These are phyloP conservation scores for Andrena trimmerana DNA, from an alignment of 2,888 invertebrate species.

Conservation along the genomic window DNA sequence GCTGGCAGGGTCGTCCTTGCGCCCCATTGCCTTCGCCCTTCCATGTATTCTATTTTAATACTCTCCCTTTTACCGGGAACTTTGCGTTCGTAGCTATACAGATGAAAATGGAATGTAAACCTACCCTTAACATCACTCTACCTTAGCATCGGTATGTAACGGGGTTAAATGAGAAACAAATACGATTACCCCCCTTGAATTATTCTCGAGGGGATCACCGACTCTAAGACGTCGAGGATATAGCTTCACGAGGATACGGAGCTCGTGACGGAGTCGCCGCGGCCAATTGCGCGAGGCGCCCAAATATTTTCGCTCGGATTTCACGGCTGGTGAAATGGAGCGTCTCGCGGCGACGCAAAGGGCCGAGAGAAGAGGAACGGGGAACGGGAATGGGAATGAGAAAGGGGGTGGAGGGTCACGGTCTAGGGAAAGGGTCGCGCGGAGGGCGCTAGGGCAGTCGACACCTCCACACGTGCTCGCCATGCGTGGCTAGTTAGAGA, in stretches of 20 bases:
- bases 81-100: neutral
- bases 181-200: too few species aligned
- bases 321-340: constrained; percentile 76
- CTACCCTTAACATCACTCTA: too few species aligned
- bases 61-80: neutral
- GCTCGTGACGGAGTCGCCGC: constrained; percentile 40
- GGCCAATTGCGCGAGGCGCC: constrained; percentile 73
- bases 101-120: too few species aligned
- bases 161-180: too few species aligned
- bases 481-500: constrained; percentile 83
- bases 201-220: too few species aligned
- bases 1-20: neutral
- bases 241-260: neutral
- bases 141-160: too few species aligned
- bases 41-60: neutral
- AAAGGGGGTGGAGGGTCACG: constrained; percentile 64
- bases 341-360: constrained; percentile 57
- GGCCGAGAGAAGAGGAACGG: neutral
- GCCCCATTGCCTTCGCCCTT: neutral
- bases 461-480: constrained; percentile 84
- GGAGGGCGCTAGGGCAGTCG: constrained; percentile 76
- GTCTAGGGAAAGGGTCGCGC: constrained; percentile 67
- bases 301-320: constrained; percentile 78
- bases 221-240: too few species aligned
- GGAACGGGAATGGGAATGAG: constrained; percentile 11